A percentile compares a stretch with the other conserved stretches of the same genome.
Evolutionary conservation across 2,797 vertebrate species (phyloP).

Genomic region (Fringilla coelebs): DNA sequence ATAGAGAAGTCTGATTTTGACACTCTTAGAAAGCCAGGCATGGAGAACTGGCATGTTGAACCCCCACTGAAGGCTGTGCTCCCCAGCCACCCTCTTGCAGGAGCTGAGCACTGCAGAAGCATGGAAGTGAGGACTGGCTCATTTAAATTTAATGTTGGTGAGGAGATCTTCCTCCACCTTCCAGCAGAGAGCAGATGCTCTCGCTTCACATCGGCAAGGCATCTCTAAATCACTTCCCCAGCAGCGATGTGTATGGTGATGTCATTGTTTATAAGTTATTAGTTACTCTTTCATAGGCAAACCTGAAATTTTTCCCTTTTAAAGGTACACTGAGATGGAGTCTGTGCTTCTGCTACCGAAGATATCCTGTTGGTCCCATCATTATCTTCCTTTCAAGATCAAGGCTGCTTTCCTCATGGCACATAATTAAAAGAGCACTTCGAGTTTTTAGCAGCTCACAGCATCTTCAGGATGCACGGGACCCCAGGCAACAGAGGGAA

Average conservation of each 20-base stretch:
- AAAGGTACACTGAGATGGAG: neutral
- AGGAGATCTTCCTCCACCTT: constrained; percentile 69
- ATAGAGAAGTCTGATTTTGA: neutral
- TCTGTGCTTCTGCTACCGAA: neutral
- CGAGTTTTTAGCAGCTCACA: constrained; percentile 19
- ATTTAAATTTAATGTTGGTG: constrained; percentile 76
- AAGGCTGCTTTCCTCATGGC: neutral
- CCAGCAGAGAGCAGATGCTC: constrained; percentile 74
- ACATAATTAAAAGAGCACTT: constrained; percentile 28
- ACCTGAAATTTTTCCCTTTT: constrained; percentile 56
- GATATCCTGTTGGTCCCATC: neutral
- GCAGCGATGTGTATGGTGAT: constrained; percentile 1
- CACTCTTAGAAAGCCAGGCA: neutral
- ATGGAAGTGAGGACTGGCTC: constrained; percentile 63
- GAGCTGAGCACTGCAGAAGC: constrained; percentile 25
- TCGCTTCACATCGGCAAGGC: constrained; percentile 28
- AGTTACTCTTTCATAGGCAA: constrained; percentile 29
- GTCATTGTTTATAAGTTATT: constrained; percentile 56
- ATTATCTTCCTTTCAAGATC: neutral
- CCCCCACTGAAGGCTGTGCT: neutral
- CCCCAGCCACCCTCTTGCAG: neutral
- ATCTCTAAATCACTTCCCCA: constrained; percentile 58
- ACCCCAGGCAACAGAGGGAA: neutral
- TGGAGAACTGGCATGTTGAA: neutral
- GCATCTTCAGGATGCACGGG: neutral